Evolutionary conservation across 2,113 vertebrate genomes (phyloP).

Genomic region (Podarcis muralis): DNA sequence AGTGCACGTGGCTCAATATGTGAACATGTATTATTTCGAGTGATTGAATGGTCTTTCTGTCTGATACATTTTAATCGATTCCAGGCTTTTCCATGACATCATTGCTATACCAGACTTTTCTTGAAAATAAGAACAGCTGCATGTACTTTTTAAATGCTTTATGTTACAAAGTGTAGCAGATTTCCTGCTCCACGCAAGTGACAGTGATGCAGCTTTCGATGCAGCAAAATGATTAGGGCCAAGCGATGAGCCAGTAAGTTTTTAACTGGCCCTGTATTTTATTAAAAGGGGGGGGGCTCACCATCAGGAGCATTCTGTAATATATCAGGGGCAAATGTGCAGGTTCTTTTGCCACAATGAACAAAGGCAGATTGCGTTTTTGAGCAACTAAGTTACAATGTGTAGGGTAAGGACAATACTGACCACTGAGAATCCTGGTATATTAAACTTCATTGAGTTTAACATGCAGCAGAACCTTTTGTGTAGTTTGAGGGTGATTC

Average conservation of each 20-base stretch:
- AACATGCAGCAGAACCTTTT: background rate
- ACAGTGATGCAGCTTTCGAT: conserved; percentile 56
- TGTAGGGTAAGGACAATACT: conserved; percentile 50
- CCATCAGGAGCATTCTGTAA: conserved; percentile 53
- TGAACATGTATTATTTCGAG: conserved; percentile 59
- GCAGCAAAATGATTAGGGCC: conserved; percentile 59
- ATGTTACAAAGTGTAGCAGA: conserved; percentile 69
- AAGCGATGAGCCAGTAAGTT: conserved; percentile 53
- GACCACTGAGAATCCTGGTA: conserved; percentile 51
- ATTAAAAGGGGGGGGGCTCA: background rate
- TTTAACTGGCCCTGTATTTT: conserved; percentile 58
- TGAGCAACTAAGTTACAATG: conserved; percentile 49
- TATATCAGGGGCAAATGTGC: conserved; percentile 50
- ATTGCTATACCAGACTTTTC: conserved; percentile 71
- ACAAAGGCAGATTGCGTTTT: conserved; percentile 51
- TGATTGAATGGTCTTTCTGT: conserved; percentile 72
- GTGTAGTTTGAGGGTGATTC: background rate
- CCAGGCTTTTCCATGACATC: conserved; percentile 78
- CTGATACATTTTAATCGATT: conserved; percentile 69
- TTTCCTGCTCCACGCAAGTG: conserved; percentile 62
- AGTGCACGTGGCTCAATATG: conserved; percentile 56
- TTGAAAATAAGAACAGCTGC: conserved; percentile 76
- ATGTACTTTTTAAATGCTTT: conserved; percentile 68
- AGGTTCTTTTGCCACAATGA: conserved; percentile 48
- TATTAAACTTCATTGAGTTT: conserved; percentile 33